Evolutionary conservation across 2,797 vertebrate genomes (phyloP).

Genomic region (Myotis findleyi): DNA sequence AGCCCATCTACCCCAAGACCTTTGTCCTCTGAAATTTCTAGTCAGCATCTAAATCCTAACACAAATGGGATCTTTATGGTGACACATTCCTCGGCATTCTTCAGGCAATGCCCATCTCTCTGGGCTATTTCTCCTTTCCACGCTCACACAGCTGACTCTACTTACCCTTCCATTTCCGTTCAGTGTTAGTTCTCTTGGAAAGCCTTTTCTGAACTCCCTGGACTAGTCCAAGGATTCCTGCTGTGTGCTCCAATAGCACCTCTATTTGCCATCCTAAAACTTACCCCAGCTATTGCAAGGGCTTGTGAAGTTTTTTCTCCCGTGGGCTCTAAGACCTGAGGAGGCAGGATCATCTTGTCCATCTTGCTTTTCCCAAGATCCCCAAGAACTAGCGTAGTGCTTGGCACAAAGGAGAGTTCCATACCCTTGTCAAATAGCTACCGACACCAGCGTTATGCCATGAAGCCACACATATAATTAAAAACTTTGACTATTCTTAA

Average conservation of each 20-base stretch:
- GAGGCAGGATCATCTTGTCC: not conserved
- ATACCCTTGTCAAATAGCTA: not conserved
- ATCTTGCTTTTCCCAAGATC: not conserved
- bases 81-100: not conserved
- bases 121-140: not conserved
- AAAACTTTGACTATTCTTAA: slow-evolving; percentile 27
- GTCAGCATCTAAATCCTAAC: not conserved
- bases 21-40: not conserved
- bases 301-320: not conserved
- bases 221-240: not conserved
- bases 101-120: not conserved
- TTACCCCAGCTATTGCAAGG: not conserved
- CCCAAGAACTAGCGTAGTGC: not conserved
- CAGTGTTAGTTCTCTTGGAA: not conserved
- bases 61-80: not conserved
- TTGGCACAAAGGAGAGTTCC: not conserved
- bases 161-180: not conserved
- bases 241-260: not conserved
- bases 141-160: not conserved
- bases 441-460: not conserved
- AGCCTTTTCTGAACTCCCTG: not conserved
- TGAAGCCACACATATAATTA: slow-evolving; percentile 41
- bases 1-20: not conserved
- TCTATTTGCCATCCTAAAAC: not conserved
- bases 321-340: not conserved